Conservation (phyloP, 2,888 invertebrate genomes). For the Apantesis nais region DNA sequence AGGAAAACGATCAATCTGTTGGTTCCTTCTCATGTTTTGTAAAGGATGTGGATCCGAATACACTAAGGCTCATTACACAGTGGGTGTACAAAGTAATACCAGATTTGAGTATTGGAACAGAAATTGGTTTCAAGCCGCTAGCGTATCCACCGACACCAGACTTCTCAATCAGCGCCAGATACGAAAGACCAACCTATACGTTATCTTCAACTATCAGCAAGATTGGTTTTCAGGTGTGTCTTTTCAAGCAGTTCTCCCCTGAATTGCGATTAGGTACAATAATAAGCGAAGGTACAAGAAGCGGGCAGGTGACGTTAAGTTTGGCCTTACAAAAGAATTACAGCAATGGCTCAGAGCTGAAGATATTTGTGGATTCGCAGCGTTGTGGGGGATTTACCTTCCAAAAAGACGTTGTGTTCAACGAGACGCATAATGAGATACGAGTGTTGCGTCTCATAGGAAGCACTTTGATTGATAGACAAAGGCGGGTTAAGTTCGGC, state of each 20-base stretch:
- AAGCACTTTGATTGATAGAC: slow-evolving; percentile 74
- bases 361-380: slow-evolving; percentile 77
- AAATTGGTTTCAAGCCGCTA: slow-evolving; percentile 68
- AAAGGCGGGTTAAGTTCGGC: slow-evolving; percentile 72
- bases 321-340: slow-evolving; percentile 73
- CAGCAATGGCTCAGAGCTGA: slow-evolving; percentile 70
- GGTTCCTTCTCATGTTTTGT: slow-evolving; percentile 66
- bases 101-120: slow-evolving; percentile 69
- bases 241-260: slow-evolving; percentile 70
- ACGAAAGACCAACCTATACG: slow-evolving; percentile 62
- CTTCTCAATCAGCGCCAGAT: slow-evolving; percentile 72
- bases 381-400: slow-evolving; percentile 77
- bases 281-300: slow-evolving; percentile 63
- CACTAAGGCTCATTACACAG: slow-evolving; percentile 68
- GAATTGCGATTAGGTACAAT: slow-evolving; percentile 73
- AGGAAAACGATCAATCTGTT: slow-evolving; percentile 61
- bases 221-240: slow-evolving; percentile 71
- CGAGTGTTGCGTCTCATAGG: slow-evolving; percentile 69
- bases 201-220: slow-evolving; percentile 72
- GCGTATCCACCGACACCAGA: slow-evolving; percentile 61
- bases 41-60: slow-evolving; percentile 74
- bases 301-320: slow-evolving; percentile 62
- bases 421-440: slow-evolving; percentile 67
- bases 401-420: slow-evolving; percentile 72
- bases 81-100: slow-evolving; percentile 72